Base-by-base conservation (phyloP, 2,888 invertebrate species). In the Callosobruchus maculatus region DNA sequence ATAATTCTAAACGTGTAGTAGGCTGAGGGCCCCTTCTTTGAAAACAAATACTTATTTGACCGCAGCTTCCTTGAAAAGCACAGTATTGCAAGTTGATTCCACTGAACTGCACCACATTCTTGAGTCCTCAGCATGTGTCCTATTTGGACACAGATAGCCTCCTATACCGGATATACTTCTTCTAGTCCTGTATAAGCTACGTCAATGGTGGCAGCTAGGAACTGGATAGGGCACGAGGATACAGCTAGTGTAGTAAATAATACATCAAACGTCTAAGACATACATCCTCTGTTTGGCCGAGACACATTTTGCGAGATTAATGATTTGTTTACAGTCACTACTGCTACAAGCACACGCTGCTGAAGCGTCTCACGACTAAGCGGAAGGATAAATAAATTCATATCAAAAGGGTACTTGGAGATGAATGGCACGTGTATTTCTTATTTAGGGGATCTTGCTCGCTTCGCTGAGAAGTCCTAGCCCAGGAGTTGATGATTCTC, bases 231-330 rank as follows among this genome's bases (percentile, higher is more conserved):
- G 49, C 49, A 18, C 49, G 49, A 7, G 49, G 1, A 49, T 18
- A 49, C 49, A 49, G 13, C 49, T 49, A 49, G 49, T 49, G 49
- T 49, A 49, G 49, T 49, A 49, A 49, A 49, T 49, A 49, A 49
- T 49, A 49, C 49, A 49, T 49, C 49, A 49, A 49, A 49, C 49
- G 49, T 49, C 49, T 49, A 13, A 49, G 49, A 49, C 49, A 49
- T 49, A 49, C 49, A 49, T 73, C 66, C 68, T 69, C 26, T 70
- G 72, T 75, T 74, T 74, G 75, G 74, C 75, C 74, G 70, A 76
- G 77, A 78, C 76, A 73, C 73, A 70, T 76, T 78, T 73, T 49
- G 71, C 30, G 70, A 74, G 79, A 79, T 79, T 79, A 76, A 79
- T 79, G 77, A 74, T 76, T 79, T 78, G 77, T 75, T 78, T 77